phyloP scores from a whole-genome alignment of 2,113 vertebrate species.

The Meles meles region DNA sequence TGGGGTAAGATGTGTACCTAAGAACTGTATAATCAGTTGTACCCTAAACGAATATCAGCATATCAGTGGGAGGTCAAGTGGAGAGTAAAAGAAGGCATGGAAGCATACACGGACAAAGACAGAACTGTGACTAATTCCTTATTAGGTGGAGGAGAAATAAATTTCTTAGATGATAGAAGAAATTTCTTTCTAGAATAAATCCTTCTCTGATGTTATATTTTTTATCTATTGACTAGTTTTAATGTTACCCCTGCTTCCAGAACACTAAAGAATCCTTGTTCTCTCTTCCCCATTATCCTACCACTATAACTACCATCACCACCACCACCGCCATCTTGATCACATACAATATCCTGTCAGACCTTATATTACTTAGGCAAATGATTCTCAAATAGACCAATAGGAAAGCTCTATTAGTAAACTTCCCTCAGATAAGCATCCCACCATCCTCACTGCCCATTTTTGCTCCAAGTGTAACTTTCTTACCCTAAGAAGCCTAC shows the following conservation, averaged over 20 bases:
- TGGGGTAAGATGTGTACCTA: neutral
- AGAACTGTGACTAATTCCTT: neutral
- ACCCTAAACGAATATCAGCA: neutral
- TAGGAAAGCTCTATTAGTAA: neutral
- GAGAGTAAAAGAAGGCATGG: neutral
- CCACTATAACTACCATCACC: neutral
- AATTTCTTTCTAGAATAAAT: neutral
- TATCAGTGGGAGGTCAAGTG: neutral
- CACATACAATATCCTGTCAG: fast-evolving
- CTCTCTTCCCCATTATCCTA: neutral
- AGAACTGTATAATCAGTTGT: neutral
- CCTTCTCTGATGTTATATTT: neutral
- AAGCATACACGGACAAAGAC: neutral
- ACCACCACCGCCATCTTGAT: neutral
- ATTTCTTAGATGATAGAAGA: neutral
- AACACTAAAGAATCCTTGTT: neutral
- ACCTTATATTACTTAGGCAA: neutral
- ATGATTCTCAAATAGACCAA: neutral
- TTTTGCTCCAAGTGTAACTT: neutral
- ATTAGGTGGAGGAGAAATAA: neutral
- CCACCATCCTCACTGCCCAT: neutral
- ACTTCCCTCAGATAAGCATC: neutral
- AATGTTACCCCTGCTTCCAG: neutral
- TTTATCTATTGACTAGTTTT: slow-evolving; percentile 1
- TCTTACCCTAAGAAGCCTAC: neutral